Conservation (phyloP, 2,113 vertebrate genomes). For the Pterocles burchelli region DNA sequence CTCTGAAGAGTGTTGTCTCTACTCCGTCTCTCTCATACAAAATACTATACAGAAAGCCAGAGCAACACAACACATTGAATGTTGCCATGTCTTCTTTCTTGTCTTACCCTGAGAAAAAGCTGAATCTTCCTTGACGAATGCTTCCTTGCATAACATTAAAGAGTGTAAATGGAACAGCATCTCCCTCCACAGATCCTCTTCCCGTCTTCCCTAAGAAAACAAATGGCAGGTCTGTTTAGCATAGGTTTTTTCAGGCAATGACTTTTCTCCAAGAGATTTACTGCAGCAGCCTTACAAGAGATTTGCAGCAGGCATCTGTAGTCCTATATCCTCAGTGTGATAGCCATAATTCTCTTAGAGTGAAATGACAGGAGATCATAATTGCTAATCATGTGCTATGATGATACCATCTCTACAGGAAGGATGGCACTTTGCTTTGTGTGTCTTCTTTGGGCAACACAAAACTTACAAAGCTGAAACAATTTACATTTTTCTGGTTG, state of each 20-base stretch:
- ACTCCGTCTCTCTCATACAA: background rate
- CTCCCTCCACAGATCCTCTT: conserved; percentile 26
- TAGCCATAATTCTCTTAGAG: conserved; percentile 62
- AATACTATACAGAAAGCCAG: background rate
- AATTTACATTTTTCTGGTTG: background rate
- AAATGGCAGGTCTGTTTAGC: conserved; percentile 58
- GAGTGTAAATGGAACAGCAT: background rate
- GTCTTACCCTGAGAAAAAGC: background rate
- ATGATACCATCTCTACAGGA: conserved; percentile 59
- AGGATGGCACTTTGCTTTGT: conserved; percentile 50
- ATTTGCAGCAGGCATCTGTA: conserved; percentile 75
- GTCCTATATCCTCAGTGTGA: conserved; percentile 57
- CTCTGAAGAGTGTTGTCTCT: background rate
- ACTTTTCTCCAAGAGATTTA: conserved; percentile 73
- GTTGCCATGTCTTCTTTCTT: background rate
- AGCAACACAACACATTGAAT: background rate
- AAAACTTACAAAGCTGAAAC: conserved; percentile 31
- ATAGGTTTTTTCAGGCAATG: conserved; percentile 43
- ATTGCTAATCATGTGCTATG: conserved; percentile 74
- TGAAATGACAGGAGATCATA: conserved; percentile 71
- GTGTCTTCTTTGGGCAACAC: conserved; percentile 38
- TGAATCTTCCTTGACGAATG: conserved; percentile 24
- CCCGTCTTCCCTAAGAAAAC: conserved; percentile 58
- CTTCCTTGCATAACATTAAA: conserved; percentile 30
- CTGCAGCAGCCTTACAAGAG: conserved; percentile 68